A percentile compares a stretch with the other conserved stretches of the same genome.
phyloP scores from a whole-genome alignment of 37 sponge, comb jelly and placozoan species.

The Cladorhizidae sp. region DNA sequence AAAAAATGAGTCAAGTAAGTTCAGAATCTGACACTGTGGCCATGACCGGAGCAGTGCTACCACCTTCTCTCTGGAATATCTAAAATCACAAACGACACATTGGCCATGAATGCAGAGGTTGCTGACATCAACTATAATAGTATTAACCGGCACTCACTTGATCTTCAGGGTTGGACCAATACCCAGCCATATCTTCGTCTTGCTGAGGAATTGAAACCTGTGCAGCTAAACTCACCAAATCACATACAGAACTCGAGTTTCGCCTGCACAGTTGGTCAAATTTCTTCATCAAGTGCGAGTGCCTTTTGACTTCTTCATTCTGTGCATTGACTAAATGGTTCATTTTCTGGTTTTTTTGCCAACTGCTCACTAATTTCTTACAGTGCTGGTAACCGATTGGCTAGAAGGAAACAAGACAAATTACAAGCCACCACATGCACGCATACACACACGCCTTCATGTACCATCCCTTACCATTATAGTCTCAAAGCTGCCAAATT shows the following conservation, averaged over 20 bases:
- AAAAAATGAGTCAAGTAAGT: background rate
- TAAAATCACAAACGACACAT: too few species aligned
- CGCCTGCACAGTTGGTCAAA: conserved; percentile 9
- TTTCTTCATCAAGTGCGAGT: conserved; percentile 11
- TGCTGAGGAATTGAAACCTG: conserved; percentile 14
- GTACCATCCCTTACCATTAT: conserved; percentile 68
- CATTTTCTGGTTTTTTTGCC: conserved; percentile 58
- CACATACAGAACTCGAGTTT: conserved; percentile 30
- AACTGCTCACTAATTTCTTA: conserved; percentile 57
- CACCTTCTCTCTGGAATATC: too few species aligned
- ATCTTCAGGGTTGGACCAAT: conserved; percentile 70
- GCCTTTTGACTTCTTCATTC: conserved; percentile 1
- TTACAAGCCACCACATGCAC: background rate
- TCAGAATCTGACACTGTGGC: conserved; percentile 17
- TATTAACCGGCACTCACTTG: conserved; percentile 29
- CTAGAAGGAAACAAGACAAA: conserved; percentile 44
- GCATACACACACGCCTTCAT: background rate
- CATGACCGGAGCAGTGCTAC: background rate
- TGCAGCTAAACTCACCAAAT: conserved; percentile 54
- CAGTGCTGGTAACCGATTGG: conserved; percentile 68
- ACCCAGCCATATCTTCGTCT: conserved; percentile 16
- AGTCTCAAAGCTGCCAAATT: conserved; percentile 85
- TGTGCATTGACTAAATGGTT: conserved; percentile 33
- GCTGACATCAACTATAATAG: background rate
- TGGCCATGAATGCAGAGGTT: too few species aligned